A percentile compares a stretch with the other conserved stretches of the same genome.
These are phyloP conservation scores for Myocastor coypus DNA, from an alignment of 2,113 vertebrate genomes.

Conservation along the genomic window DNA sequence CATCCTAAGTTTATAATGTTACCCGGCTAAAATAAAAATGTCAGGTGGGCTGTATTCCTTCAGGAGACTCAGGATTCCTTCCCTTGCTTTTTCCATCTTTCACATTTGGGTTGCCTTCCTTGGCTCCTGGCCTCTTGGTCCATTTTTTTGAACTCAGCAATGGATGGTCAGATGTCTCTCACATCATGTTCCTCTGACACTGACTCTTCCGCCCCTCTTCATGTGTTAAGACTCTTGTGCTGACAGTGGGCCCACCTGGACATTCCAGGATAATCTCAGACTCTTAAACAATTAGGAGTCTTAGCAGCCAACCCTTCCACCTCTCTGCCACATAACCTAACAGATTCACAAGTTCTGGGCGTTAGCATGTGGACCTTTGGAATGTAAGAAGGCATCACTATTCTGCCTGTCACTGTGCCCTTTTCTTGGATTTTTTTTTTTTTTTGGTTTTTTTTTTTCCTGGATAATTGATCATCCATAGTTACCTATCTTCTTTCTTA, in stretches of 20 bases:
- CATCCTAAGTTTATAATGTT: neutral
- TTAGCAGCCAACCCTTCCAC: neutral
- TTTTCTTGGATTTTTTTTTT: neutral
- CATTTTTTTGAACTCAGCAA: neutral
- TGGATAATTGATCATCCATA: neutral
- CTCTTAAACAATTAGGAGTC: neutral
- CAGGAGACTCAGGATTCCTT: neutral
- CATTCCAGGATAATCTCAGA: neutral
- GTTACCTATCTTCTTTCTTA: neutral
- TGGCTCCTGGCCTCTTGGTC: neutral
- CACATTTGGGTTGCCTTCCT: neutral
- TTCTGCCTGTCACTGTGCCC: neutral
- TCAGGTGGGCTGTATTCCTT: neutral
- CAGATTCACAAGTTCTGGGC: neutral
- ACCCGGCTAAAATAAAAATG: neutral
- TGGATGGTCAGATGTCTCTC: neutral
- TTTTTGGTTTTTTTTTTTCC: neutral
- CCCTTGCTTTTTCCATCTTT: neutral
- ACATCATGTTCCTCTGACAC: neutral
- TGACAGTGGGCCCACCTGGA: neutral
- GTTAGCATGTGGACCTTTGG: neutral
- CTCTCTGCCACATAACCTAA: neutral
- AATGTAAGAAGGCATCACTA: neutral
- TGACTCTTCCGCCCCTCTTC: neutral
- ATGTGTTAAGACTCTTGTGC: neutral